These are phyloP conservation scores for Atta cephalotes DNA, from an alignment of 1,140 invertebrate genomes.

Conservation along the genomic window DNA sequence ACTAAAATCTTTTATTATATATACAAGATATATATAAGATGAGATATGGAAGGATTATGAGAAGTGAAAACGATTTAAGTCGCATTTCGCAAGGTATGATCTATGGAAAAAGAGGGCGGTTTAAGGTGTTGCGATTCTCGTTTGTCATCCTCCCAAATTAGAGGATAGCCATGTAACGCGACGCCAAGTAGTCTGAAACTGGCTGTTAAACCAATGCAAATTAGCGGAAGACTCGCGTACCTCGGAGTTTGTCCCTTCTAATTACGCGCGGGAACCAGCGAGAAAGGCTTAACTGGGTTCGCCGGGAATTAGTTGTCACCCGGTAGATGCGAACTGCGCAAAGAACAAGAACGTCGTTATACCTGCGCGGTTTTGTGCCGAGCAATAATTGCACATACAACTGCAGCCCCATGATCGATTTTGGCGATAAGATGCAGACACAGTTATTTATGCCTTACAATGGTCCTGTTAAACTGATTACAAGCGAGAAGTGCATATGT, in stretches of 20 bases:
- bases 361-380: slow-evolving; percentile 29
- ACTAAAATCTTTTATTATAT: neutral
- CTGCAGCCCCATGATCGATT: slow-evolving; percentile 32
- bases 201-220: slow-evolving; percentile 78
- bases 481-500: neutral
- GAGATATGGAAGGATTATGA: neutral
- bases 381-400: slow-evolving; percentile 57
- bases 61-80: slow-evolving; percentile 15
- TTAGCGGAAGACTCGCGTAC: slow-evolving; percentile 73
- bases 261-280: slow-evolving; percentile 71
- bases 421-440: slow-evolving; percentile 44
- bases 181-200: slow-evolving; percentile 79
- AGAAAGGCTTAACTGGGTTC: slow-evolving; percentile 77
- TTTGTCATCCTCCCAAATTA: slow-evolving; percentile 74
- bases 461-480: slow-evolving; percentile 26
- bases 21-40: neutral
- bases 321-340: slow-evolving; percentile 38
- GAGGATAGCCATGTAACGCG: slow-evolving; percentile 76
- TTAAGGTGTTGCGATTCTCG: slow-evolving; percentile 25
- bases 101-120: slow-evolving; percentile 17
- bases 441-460: slow-evolving; percentile 44
- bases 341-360: slow-evolving; percentile 39
- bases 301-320: slow-evolving; percentile 58
- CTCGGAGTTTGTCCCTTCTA: slow-evolving; percentile 69
- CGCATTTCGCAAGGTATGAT: neutral